Evolutionary conservation across 2,113 vertebrate genomes (phyloP).

Genomic region (Shinisaurus crocodilurus): DNA sequence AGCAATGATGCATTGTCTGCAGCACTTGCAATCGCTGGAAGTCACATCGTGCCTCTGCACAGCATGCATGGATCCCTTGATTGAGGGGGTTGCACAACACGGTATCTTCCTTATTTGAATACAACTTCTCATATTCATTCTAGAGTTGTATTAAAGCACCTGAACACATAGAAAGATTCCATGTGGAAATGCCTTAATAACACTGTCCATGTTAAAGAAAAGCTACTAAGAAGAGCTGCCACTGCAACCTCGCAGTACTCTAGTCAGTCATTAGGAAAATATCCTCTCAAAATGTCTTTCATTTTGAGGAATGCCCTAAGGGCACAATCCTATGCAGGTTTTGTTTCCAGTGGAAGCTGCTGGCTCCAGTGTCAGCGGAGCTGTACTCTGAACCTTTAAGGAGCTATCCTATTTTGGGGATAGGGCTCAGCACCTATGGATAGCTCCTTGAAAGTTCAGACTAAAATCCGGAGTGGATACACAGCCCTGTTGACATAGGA

Average conservation of each 20-base stretch:
- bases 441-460: too few relatives aligned
- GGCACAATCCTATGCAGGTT: too few relatives aligned
- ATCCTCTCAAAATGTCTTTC: not conserved
- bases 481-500: too few relatives aligned
- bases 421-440: too few relatives aligned
- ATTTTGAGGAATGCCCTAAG: not conserved
- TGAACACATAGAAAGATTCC: not conserved
- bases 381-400: too few relatives aligned
- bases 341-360: too few relatives aligned
- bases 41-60: not conserved
- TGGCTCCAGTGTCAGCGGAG: too few relatives aligned
- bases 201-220: not conserved
- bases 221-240: not conserved
- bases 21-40: not conserved
- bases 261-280: not conserved
- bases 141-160: not conserved
- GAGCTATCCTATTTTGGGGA: too few relatives aligned
- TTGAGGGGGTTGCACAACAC: not conserved
- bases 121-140: not conserved
- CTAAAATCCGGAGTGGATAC: too few relatives aligned
- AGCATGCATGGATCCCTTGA: not conserved
- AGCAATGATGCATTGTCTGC: not conserved
- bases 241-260: too few relatives aligned
- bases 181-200: not conserved
- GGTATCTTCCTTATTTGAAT: not conserved